These are phyloP conservation scores for Abrostola tripartita DNA, from an alignment of 2,888 invertebrate species.

Conservation along the genomic window DNA sequence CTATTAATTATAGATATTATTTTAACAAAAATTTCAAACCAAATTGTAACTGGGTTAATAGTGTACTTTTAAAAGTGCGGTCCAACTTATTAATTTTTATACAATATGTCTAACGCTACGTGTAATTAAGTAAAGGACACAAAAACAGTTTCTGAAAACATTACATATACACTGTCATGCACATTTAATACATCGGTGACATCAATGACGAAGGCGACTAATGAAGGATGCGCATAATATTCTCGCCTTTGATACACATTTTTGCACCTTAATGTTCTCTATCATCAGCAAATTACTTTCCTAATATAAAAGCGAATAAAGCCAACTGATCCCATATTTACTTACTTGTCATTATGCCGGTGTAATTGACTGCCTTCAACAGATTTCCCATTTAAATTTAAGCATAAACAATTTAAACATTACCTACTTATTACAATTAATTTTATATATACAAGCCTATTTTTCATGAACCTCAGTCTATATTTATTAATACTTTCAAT, in stretches of 20 bases:
- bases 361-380: constrained; percentile 60
- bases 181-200: constrained; percentile 40
- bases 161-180: constrained; percentile 43
- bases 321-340: constrained; percentile 47
- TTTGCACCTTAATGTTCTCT: constrained; percentile 37
- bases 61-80: too few species aligned
- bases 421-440: constrained; percentile 52
- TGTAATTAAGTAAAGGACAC: constrained; percentile 23
- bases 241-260: constrained; percentile 28
- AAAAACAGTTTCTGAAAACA: constrained; percentile 43
- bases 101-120: not conserved
- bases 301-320: constrained; percentile 56
- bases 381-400: constrained; percentile 55
- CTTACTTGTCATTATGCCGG: constrained; percentile 46
- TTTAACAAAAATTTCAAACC: too few species aligned
- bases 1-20: too few species aligned
- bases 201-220: constrained; percentile 37
- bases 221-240: constrained; percentile 36
- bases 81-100: not conserved
- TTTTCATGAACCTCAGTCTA: constrained; percentile 77
- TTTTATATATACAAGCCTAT: constrained; percentile 73
- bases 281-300: constrained; percentile 49
- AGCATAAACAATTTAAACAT: constrained; percentile 53
- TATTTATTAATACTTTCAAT: constrained; percentile 75
- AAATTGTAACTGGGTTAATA: too few species aligned